Conservation (phyloP, 1,140 invertebrate genomes). For the Philopotamus ludificatus region DNA sequence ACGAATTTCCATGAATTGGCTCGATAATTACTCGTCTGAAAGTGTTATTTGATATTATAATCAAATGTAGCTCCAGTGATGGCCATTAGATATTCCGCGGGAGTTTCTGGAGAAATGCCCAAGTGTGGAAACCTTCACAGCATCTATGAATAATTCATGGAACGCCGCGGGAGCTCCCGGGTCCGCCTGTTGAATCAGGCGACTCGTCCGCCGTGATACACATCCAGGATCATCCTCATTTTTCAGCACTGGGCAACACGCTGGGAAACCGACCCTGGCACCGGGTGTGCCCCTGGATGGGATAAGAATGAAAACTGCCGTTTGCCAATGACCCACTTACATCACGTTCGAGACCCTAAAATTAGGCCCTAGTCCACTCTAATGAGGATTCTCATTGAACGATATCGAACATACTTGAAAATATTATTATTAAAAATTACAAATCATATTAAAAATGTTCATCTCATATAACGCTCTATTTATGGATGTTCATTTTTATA, state of each 20-base stretch:
- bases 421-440: no score
- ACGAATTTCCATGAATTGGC: not conserved
- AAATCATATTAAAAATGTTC: no score
- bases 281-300: no score
- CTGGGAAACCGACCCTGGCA: not conserved
- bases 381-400: no score
- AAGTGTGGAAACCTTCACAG: slow-evolving; percentile 12
- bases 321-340: no score
- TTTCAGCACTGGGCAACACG: slow-evolving; percentile 9
- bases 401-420: no score
- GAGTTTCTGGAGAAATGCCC: slow-evolving; percentile 5
- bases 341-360: no score
- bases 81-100: slow-evolving; percentile 4
- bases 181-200: slow-evolving; percentile 25
- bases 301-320: no score
- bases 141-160: slow-evolving; percentile 26
- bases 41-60: slow-evolving; percentile 11
- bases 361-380: no score
- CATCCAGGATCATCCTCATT: slow-evolving; percentile 14
- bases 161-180: not conserved
- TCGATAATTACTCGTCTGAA: not conserved
- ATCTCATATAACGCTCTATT: no score
- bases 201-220: not conserved
- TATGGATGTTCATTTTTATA: no score
- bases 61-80: not conserved